Evolutionary conservation across 2,113 vertebrate genomes (phyloP), one percentile per base, ranked within the genome.

Genomic region (Porphyrio hochstetteri): DNA sequence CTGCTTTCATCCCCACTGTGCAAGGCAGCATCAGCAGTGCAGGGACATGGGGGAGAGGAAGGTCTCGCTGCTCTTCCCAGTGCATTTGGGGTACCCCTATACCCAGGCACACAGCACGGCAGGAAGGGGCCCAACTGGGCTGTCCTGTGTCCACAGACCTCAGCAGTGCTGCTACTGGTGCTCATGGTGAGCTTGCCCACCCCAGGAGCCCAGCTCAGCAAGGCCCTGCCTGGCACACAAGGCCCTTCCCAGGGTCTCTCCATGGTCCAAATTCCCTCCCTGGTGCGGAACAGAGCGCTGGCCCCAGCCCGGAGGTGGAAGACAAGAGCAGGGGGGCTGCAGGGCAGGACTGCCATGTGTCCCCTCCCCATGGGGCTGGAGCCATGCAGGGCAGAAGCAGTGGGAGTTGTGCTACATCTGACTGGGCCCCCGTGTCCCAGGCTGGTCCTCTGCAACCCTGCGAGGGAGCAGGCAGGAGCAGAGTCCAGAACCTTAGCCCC

Each of bases 21-120:
- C 17, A 6, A 80, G 33, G 50, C 40, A 65, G 75, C 25, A 2
- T 2, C 0, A 0, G 63, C 79, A 90, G 79, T 65, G 23, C 0
- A 0, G 16, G 61, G 70, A 2, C 0, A 0, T 2, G 29, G 0
- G 2, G 44, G 44, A 42, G 53, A 78, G 13, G 14, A 48, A 15
- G 57, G 2, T 64, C 29, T 65, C 13, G 3, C 36, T 15, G 50
- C 61, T 52, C 18, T 33, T 69, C 38, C 57, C 53, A 4, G n/a
- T 25, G 31, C 46, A 10, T n/a, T 31, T 13, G 6, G 9, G 38
- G 29, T 53, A 16, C 27, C 53, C 55, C 36, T 50, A 9, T 15
- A 48, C 18, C 53, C 2, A 2, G 59, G 38, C 48, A n/a, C 24
- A 52, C 63, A 85, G 33, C 33, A 8, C 0, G 36, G 80, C 67